These are phyloP conservation scores for Trichomalopsis sarcophagae DNA, from an alignment of 1,140 invertebrate genomes.

Conservation along the genomic window DNA sequence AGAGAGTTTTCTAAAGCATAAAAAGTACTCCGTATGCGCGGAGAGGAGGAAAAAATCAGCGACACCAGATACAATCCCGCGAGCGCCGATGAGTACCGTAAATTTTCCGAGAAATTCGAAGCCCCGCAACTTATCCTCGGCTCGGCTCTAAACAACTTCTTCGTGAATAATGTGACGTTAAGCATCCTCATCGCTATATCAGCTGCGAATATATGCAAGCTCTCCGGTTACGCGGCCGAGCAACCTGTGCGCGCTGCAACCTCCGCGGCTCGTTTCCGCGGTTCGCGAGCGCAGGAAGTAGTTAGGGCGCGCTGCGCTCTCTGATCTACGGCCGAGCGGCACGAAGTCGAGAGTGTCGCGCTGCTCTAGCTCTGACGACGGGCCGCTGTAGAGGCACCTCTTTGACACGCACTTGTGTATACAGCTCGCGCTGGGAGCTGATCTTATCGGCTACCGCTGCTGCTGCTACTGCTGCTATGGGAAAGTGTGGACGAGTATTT, in stretches of 20 bases:
- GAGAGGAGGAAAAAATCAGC: not conserved
- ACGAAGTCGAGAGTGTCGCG: constrained; percentile 17
- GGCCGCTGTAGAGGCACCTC: not conserved
- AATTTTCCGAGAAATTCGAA: constrained; percentile 38
- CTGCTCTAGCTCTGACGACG: not conserved
- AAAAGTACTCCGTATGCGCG: not conserved
- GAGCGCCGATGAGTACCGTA: constrained; percentile 29
- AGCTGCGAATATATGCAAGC: constrained; percentile 24
- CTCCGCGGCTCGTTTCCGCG: constrained; percentile 11
- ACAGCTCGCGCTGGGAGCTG: too few relatives aligned
- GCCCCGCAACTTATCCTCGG: constrained; percentile 33
- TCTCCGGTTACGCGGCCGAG: constrained; percentile 22
- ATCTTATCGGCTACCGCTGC: too few relatives aligned
- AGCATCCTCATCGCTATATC: constrained; percentile 43
- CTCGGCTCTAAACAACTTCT: constrained; percentile 43
- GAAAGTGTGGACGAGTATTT: too few relatives aligned
- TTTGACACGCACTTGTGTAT: not conserved
- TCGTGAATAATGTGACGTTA: constrained; percentile 48
- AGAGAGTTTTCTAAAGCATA: not conserved
- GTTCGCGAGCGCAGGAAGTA: constrained; percentile 62
- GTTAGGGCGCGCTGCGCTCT: constrained; percentile 49
- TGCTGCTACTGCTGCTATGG: too few relatives aligned
- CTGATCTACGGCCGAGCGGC: not conserved
- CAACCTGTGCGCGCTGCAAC: constrained; percentile 6
- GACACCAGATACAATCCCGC: not conserved